Base-by-base conservation (phyloP, 2,113 vertebrate genomes). In the Brachyhypopomus occidentalis region DNA sequence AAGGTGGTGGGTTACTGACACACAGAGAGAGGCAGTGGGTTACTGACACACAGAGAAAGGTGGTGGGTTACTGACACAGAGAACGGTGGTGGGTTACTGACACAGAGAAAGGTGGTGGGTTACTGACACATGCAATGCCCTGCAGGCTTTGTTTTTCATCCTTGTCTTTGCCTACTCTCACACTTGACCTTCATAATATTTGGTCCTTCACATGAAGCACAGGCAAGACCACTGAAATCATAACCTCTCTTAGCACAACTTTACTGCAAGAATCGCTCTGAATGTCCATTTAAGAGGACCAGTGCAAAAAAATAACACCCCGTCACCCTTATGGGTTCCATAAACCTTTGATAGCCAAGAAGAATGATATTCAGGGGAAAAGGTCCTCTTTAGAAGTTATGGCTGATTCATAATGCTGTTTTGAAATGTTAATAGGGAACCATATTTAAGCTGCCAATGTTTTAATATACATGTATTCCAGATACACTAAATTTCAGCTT, bases 321-420 rank as follows among this genome's bases (percentile, higher is more conserved):
- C 52, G 72, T 19, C 34, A 75, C 25, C 75, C 85, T 72, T 86
- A 82, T 20, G 86, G 75, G 88, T 55, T 36, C 84, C 55, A 84
- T 88, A 89, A 90, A 88, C 84, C 72, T 86, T 81, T 88, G 84
- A 89, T 78, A 86, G 81, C 72, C 41, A 87, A 86, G 82, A 89
- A 86, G 89, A 89, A 84, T 82, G 85, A 90, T 88, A 88, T 88
- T 9, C 2, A 45, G 69, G 79, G 76, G 77, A 85, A 66, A 84
- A 87, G 90, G 85, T 38, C 86, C 85, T 82, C 84, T 23, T 30
- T 75, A 63, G 70, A 70, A 55, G 62, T 87, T 87, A 84, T 80
- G 81, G 80, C 55, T 87, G 87, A 91, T 89, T 90, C 83, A 90
- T 87, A 88, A 86, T 89, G 82, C 85, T 81, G 86, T 87, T 81